These are phyloP conservation scores for Gambusia affinis DNA, from an alignment of 2,113 vertebrate species.

Conservation along the genomic window DNA sequence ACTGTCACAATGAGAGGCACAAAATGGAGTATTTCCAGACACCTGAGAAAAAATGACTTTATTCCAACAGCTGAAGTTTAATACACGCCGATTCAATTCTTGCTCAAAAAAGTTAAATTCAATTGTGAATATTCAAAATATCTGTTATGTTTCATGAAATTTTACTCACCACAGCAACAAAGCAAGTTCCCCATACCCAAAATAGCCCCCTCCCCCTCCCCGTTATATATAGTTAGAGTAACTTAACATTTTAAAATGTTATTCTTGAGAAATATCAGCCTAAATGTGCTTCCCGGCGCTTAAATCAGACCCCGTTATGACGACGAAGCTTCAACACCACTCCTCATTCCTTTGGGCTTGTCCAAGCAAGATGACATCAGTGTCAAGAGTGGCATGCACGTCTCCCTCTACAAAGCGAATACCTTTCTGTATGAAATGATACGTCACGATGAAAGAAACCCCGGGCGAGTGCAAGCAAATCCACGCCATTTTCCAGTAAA, in stretches of 20 bases:
- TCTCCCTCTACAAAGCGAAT: slow-evolving; percentile 18
- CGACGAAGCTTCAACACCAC: slow-evolving; percentile 47
- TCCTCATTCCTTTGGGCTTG: slow-evolving; percentile 52
- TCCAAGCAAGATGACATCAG: slow-evolving; percentile 51
- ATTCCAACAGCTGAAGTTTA: too few species aligned
- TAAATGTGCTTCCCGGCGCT: neutral
- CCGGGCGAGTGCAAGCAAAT: neutral
- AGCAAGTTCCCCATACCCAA: too few species aligned
- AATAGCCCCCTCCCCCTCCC: neutral
- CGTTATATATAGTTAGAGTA: neutral
- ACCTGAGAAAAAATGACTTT: too few species aligned
- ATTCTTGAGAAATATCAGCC: neutral
- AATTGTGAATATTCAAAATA: too few species aligned
- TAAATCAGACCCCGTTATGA: slow-evolving; percentile 11
- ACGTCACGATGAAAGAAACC: neutral
- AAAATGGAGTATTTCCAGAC: too few species aligned
- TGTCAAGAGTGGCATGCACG: neutral
- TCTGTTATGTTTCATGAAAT: too few species aligned
- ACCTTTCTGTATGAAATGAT: neutral
- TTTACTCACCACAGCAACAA: neutral
- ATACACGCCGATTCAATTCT: too few species aligned
- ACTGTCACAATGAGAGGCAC: too few species aligned
- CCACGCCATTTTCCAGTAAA: neutral
- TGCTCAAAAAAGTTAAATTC: too few species aligned
- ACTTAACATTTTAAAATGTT: neutral